phyloP scores from a whole-genome alignment of 2,113 vertebrate genomes.

The Montifringilla adamsi region DNA sequence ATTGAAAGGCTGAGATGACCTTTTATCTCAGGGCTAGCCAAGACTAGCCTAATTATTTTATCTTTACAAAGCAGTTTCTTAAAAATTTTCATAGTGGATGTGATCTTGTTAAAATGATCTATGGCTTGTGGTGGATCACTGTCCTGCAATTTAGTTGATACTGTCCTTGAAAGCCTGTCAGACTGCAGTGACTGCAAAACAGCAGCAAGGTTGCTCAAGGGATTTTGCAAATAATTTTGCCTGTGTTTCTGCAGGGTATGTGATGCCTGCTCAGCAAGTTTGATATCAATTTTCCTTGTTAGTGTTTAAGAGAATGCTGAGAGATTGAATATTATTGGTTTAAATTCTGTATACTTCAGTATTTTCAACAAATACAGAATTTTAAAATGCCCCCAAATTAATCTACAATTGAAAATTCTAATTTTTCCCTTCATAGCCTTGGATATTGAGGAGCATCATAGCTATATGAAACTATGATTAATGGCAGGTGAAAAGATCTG shows the following conservation, averaged over 20 bases:
- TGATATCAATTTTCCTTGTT: background rate
- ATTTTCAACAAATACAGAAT: background rate
- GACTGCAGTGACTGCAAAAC: slow-evolving; percentile 12
- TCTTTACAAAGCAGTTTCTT: background rate
- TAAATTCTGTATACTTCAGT: background rate
- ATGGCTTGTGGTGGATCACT: background rate
- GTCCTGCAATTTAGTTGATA: background rate
- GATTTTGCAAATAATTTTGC: slow-evolving; percentile 19
- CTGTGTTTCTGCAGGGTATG: background rate
- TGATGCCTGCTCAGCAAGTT: background rate
- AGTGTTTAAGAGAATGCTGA: background rate
- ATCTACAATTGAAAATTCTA: background rate
- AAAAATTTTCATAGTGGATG: background rate
- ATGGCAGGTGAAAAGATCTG: background rate
- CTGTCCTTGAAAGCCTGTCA: slow-evolving; percentile 18
- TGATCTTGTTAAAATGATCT: slow-evolving; percentile 10
- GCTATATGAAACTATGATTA: background rate
- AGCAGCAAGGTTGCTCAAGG: slow-evolving; percentile 14
- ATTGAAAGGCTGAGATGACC: background rate
- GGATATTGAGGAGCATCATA: background rate
- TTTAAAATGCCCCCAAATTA: background rate
- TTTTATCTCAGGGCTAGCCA: background rate
- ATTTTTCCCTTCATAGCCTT: background rate
- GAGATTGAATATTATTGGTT: background rate
- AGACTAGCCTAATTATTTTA: background rate